Evolutionary conservation across 1,140 invertebrate species (phyloP), one percentile per base, ranked within the genome.

Genomic region (Tetraneura akinire): DNA sequence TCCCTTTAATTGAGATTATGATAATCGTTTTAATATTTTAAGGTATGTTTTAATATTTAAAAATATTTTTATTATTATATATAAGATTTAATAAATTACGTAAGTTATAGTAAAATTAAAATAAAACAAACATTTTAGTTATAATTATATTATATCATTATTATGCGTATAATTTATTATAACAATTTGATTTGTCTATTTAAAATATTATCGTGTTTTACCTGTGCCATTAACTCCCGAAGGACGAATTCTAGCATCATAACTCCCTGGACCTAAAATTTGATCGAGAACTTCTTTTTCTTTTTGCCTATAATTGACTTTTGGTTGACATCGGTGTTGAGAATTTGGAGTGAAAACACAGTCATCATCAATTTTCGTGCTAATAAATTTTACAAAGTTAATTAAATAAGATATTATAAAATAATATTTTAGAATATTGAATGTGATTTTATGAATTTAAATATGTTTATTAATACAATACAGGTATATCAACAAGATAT

Each of bases 201-300:
- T 6, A 64, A 64, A 37, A 37, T n/a, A 42, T 37, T 1, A 26
- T 68, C 21, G 37, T 18, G n/a, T n/a, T 91, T 90, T 88, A 95
- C 94, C 94, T 90, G 94, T 95, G 85, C 92, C 93, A 86, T 96
- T 96, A 86, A 94, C 91, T 82, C 95, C 95, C 78, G 94, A 95
- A 60, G 95, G 95, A 85, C 95, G 88, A 85, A 97, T 97, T 83
- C 95, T 88, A 81, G 94, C 94, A 88, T 97, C 95, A 90, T 97
- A 97, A 82, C 92, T 90, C 82, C 93, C 92, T 81, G 92, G 92
- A 82, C 94, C 94, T 83, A 97, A 89, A 86, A 97, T 96, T 87
- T 93, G 91, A 87, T 97, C 95, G 86, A 97, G 88, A 83, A 97
- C 94, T 87, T 95, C 91, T 87, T 94, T 96, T 89, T 95, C 93